Evolutionary conservation across 2,797 vertebrate genomes (phyloP).

Genomic region (Acropternis orthonyx): DNA sequence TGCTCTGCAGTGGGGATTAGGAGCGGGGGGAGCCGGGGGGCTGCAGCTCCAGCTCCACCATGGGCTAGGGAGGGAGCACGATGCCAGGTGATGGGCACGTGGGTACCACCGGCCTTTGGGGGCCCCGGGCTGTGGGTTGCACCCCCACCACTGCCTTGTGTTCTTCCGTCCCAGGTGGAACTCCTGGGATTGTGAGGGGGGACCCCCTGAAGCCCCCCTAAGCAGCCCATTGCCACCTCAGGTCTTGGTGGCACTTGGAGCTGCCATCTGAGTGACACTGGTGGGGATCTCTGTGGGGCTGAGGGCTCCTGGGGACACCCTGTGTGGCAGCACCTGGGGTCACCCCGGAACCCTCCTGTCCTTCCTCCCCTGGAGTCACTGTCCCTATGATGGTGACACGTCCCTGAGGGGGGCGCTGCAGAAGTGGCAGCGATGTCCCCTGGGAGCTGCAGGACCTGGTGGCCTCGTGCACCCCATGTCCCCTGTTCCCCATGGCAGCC

Average conservation of each 20-base stretch:
- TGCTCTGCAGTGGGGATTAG: background rate
- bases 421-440: background rate
- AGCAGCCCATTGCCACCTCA: accelerated
- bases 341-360: background rate
- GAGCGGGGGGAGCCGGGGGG: background rate
- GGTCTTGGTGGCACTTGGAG: background rate
- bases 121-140: background rate
- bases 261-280: background rate
- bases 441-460: background rate
- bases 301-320: background rate
- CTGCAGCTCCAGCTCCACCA: background rate
- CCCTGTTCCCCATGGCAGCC: accelerated
- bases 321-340: background rate
- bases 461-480: background rate
- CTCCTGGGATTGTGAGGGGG: background rate
- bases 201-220: accelerated
- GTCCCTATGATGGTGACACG: accelerated
- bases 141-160: background rate
- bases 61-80: background rate
- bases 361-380: background rate
- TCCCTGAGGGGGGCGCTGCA: background rate
- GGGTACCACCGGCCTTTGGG: background rate
- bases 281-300: background rate
- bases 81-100: background rate
- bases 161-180: background rate